These are phyloP conservation scores for Cydia amplana DNA, from an alignment of 1,140 invertebrate genomes.

Conservation along the genomic window DNA sequence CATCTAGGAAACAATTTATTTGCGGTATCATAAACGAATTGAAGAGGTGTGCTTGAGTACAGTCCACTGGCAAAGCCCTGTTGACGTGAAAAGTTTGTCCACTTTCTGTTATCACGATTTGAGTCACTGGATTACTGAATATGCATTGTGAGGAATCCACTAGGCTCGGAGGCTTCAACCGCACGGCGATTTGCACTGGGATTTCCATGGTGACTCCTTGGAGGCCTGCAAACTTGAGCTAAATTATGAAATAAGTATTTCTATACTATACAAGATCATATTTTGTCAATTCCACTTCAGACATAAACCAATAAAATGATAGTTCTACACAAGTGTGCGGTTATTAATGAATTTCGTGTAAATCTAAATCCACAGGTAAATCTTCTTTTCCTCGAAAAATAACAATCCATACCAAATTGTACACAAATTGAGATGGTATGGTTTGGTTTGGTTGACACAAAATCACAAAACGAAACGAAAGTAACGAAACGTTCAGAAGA, in stretches of 20 bases:
- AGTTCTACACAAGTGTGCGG: not conserved
- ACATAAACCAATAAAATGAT: not conserved
- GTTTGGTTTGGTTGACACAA: no score
- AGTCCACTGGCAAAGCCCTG: conserved; percentile 81
- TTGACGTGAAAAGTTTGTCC: conserved; percentile 81
- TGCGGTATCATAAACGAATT: conserved; percentile 76
- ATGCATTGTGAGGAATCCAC: conserved; percentile 77
- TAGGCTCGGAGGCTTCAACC: conserved; percentile 76
- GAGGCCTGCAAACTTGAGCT: conserved; percentile 26
- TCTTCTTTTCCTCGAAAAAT: not conserved
- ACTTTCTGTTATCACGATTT: conserved; percentile 80
- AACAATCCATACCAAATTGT: no score
- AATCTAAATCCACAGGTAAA: no score
- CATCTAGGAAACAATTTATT: conserved; percentile 83
- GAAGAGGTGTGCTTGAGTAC: conserved; percentile 73
- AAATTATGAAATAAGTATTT: not conserved
- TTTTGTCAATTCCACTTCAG: not conserved
- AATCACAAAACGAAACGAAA: no score
- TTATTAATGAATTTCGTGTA: not conserved
- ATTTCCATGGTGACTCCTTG: conserved; percentile 76
- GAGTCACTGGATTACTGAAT: conserved; percentile 78
- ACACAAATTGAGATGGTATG: no score
- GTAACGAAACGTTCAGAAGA: no score
- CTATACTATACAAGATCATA: conserved; percentile 8
- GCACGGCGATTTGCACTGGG: conserved; percentile 81